Conservation (phyloP, 2,797 vertebrate species). For the Neosilurus hyrtlii region DNA sequence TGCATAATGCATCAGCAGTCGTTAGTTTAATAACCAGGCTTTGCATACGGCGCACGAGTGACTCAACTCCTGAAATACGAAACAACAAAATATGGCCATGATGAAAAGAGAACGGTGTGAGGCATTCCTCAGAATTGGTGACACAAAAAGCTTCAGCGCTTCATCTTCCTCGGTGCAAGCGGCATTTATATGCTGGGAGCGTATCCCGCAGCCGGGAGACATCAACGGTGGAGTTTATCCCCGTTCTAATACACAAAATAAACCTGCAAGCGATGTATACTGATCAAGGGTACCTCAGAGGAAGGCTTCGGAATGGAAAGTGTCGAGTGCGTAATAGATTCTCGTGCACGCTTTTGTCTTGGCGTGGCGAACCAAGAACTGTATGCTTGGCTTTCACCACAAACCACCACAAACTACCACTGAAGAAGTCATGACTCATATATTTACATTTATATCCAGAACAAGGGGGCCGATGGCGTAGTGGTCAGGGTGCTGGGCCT, state of each 20-base stretch:
- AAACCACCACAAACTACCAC: background rate
- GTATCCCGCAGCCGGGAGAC: background rate
- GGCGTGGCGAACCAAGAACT: background rate
- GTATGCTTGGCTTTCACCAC: background rate
- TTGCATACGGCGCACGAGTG: conserved; percentile 50
- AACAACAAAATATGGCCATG: conserved; percentile 4
- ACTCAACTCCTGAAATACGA: conserved; percentile 23
- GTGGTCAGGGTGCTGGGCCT: too few relatives aligned
- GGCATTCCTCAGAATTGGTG: background rate
- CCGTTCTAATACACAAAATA: background rate
- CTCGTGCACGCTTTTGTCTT: background rate
- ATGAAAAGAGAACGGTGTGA: background rate
- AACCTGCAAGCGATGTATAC: conserved; percentile 4
- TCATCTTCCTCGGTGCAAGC: background rate
- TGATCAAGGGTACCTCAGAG: background rate
- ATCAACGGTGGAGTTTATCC: background rate
- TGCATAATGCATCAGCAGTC: conserved; percentile 68
- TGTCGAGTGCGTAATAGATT: conserved; percentile 6
- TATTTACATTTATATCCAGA: too few relatives aligned
- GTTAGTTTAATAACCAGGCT: conserved; percentile 68
- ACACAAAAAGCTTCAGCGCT: background rate
- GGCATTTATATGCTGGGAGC: background rate
- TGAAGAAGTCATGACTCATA: background rate
- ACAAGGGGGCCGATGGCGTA: too few relatives aligned
- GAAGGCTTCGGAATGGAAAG: background rate